Evolutionary conservation across 53 echinoderm and acorn worm species (phyloP), one percentile per base, ranked within the genome.

Genomic region (Antedon mediterranea): DNA sequence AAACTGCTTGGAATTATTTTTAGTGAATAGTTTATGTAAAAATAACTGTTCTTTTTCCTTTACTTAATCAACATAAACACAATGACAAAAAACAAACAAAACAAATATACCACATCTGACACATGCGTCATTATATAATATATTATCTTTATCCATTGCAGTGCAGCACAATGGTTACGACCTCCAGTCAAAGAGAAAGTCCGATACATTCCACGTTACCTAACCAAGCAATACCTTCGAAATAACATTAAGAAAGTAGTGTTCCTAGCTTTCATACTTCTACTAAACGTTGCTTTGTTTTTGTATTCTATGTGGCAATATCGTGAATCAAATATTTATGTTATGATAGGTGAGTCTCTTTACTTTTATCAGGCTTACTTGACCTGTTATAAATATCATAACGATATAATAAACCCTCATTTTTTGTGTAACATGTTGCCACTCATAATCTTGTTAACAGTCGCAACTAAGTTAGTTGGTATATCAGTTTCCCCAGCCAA

Each of bases 81-180:
- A 4, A 75, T 75, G 31, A 31, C 30, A 32, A 32, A 32, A 75
- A 31, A 31, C 75, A 3, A 28, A 4, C 75, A 23, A 31, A 31
- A 75, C 30, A 18, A 28, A 75, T 6, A 37, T 37, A 37, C 37
- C 11, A n/a, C n/a, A 4, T 78, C 29, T n/a, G n/a, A n/a, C n/a
- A n/a, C n/a, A n/a, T n/a, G n/a, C n/a, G n/a, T n/a, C n/a, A n/a
- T n/a, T n/a, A n/a, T n/a, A n/a, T n/a, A n/a, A n/a, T n/a, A 29
- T 14, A 37, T 73, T 29, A 34, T 44, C 73, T 78, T 43, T 33
- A 34, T 73, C n/a, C 23, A 4, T 31, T 33, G 5, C 85, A 94
- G 94, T 83, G 97, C 97, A 33, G 92, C 97, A 72, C 84, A 88
- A 37, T 95, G 97, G 97, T 41, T 95, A 74, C 87, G 86, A 57